phyloP scores from a whole-genome alignment of 2,797 vertebrate genomes.

The Coregonus suidteri region DNA sequence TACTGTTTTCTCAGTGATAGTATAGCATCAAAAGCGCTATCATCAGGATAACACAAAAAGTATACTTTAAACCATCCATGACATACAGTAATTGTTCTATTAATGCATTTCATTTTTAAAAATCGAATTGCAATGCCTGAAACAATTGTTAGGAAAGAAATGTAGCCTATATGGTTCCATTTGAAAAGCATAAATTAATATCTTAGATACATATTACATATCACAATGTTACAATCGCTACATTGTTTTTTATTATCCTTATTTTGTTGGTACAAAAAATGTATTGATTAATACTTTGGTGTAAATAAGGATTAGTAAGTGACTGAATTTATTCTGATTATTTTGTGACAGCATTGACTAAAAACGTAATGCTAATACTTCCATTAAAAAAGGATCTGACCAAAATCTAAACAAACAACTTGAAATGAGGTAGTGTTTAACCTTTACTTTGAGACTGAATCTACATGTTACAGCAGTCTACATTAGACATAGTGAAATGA shows the following conservation, averaged over 20 bases:
- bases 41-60: not conserved
- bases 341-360: not conserved
- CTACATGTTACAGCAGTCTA: not conserved
- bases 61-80: not conserved
- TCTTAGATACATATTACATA: not conserved
- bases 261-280: not conserved
- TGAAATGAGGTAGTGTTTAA: not conserved
- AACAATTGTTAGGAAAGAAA: not conserved
- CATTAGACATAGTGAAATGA: not conserved
- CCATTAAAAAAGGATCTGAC: not conserved
- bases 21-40: too few relatives aligned
- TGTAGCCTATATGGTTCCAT: not conserved
- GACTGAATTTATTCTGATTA: not conserved
- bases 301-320: not conserved
- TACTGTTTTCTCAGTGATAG: too few relatives aligned
- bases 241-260: not conserved
- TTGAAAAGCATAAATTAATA: not conserved
- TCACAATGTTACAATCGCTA: not conserved
- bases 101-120: not conserved
- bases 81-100: not conserved
- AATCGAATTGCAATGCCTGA: not conserved
- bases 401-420: not conserved
- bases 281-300: not conserved
- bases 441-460: not conserved
- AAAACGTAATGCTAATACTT: not conserved